Conservation (phyloP, 2,888 invertebrate species). For the Agrilus cyanescens region DNA sequence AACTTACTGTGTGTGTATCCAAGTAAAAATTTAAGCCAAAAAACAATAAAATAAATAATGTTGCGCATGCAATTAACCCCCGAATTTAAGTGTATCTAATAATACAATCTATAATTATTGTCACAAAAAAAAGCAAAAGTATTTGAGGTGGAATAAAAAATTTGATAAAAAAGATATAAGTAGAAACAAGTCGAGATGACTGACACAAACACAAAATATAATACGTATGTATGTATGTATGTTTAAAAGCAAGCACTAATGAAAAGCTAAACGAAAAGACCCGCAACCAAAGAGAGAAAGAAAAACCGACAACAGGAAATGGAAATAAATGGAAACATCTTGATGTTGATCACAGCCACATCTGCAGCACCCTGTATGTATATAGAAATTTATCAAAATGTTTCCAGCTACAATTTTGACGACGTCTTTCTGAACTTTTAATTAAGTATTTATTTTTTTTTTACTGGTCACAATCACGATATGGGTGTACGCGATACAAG, state of each 20-base stretch:
- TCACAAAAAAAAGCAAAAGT: too few species aligned
- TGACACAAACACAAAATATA: constrained; percentile 5
- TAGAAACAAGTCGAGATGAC: constrained; percentile 1
- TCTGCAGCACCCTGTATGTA: constrained; percentile 22
- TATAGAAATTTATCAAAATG: constrained; percentile 35
- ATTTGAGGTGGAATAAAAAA: too few species aligned
- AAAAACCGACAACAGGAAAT: constrained; percentile 30
- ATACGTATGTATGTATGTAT: constrained; percentile 5
- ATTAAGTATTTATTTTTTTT: too few species aligned
- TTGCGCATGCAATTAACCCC: not conserved
- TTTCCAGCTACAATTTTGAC: constrained; percentile 28
- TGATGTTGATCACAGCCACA: constrained; percentile 38
- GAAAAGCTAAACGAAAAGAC: constrained; percentile 10
- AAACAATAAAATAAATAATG: too few species aligned
- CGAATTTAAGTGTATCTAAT: not conserved
- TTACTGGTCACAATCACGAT: too few species aligned
- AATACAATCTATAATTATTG: too few species aligned
- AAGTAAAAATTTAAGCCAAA: too few species aligned
- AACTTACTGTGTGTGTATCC: too few species aligned
- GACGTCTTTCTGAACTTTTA: constrained; percentile 1
- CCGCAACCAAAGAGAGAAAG: constrained; percentile 23
- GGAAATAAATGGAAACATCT: constrained; percentile 39
- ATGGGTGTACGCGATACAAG: too few species aligned
- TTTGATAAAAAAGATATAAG: too few species aligned
- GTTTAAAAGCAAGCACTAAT: constrained; percentile 12